Evolutionary conservation across 37 sponge, comb jelly and placozoan genomes (phyloP), one percentile per base, ranked within the genome.

Genomic region (Geodia barretti): DNA sequence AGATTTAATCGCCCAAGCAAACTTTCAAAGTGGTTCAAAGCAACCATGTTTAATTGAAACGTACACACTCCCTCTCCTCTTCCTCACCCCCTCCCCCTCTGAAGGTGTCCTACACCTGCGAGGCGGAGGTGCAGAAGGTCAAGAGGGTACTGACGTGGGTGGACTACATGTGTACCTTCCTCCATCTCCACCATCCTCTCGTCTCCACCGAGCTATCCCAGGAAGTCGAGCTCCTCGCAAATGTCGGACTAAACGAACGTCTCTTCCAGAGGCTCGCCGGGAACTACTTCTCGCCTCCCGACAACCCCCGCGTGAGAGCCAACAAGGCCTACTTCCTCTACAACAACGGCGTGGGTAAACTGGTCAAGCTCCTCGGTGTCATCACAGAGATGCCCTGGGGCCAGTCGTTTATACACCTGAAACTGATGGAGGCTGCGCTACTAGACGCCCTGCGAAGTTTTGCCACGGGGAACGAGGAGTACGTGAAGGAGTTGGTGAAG

Each of bases 21-120:
- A n/a, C n/a, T n/a, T n/a, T n/a, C n/a, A n/a, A n/a, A n/a, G n/a
- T n/a, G n/a, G n/a, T n/a, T n/a, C n/a, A n/a, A n/a, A n/a, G n/a
- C n/a, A n/a, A 19, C 19, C 21, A 60, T 60, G 21, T 60, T 60
- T 60, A 21, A 60, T 60, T 60, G 21, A 60, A 60, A 19, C 21
- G 19, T 60, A 23, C 21, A 21, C 61, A 19, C 61, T 60, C 21
- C 61, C 61, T 60, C 61, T 60, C 61, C 21, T 21, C 14, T 3
- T 58, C 30, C 75, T 43, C 21, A 31, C 34, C 29, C 64, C 64
- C 37, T 77, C 39, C 42, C 54, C 43, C 69, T 8, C 37, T 71
- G 41, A 39, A 80, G 81, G n/a, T 80, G 62, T 68, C 70, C 34
- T 80, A 80, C 40, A 26, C 30, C 2, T 80, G 38, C 39, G 81